Conservation (phyloP, 2,797 vertebrate species). For the Cuniculus paca region DNA sequence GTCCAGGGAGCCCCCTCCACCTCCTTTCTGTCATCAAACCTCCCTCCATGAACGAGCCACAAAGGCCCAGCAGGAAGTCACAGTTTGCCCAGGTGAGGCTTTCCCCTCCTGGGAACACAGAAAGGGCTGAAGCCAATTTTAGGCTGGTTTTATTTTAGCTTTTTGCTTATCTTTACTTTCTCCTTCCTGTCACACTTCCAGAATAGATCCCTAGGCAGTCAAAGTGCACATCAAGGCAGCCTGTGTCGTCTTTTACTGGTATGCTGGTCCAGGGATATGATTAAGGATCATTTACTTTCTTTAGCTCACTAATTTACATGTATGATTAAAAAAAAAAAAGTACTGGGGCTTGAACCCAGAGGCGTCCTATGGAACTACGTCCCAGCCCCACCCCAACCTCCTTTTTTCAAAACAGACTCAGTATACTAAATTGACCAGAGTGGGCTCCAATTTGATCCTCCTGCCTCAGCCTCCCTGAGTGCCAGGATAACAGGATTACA, state of each 20-base stretch:
- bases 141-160: background rate
- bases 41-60: background rate
- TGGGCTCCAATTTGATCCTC: background rate
- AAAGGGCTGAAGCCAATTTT: background rate
- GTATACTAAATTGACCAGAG: background rate
- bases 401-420: background rate
- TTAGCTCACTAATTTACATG: background rate
- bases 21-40: background rate
- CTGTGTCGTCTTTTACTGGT: background rate
- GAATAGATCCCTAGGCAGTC: background rate
- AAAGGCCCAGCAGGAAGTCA: too few relatives aligned
- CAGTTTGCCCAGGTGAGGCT: background rate
- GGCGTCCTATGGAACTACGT: background rate
- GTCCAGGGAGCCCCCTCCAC: background rate
- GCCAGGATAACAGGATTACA: background rate
- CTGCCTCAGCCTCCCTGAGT: background rate
- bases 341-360: background rate
- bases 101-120: background rate
- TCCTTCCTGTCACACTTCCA: background rate
- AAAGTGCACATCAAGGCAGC: accelerated
- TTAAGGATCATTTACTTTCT: background rate
- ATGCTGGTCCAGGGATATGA: background rate
- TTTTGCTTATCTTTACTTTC: background rate
- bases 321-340: too few relatives aligned
- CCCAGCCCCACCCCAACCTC: background rate